A percentile compares a stretch with the other conserved stretches of the same genome.
phyloP scores from a whole-genome alignment of 2,113 vertebrate species.

The Anguilla japonica region DNA sequence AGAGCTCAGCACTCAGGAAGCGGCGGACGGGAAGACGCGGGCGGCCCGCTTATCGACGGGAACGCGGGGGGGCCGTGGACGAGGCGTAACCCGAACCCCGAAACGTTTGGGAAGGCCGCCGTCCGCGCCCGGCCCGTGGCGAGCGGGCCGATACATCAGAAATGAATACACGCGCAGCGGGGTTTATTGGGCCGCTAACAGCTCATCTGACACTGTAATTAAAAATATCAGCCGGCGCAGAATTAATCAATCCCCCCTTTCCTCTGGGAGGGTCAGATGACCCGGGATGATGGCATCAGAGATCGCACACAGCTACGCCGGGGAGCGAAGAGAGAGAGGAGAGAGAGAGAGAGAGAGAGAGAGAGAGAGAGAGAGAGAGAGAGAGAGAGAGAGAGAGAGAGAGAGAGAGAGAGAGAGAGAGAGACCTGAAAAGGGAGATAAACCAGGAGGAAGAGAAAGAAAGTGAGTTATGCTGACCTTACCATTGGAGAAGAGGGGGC shows the following conservation, averaged over 20 bases:
- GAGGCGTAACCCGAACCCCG: slow-evolving; percentile 16
- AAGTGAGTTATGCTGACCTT: background rate
- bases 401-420: background rate
- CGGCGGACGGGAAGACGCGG: background rate
- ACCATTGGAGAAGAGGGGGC: background rate
- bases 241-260: slow-evolving; percentile 51
- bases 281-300: background rate
- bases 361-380: no score
- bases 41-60: background rate
- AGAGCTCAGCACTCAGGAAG: background rate
- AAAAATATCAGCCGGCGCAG: slow-evolving; percentile 57
- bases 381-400: background rate
- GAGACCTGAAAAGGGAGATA: no score
- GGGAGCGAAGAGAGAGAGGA: background rate
- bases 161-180: slow-evolving; percentile 26
- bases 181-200: slow-evolving; percentile 46
- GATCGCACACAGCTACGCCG: background rate
- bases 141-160: slow-evolving; percentile 57
- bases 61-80: background rate
- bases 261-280: slow-evolving; percentile 40
- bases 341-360: background rate
- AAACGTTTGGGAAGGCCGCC: background rate
- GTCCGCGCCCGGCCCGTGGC: slow-evolving; percentile 42
- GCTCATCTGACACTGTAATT: slow-evolving; percentile 69
- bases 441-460: background rate